phyloP scores from a whole-genome alignment of 2,888 invertebrate species.

The Perithous albicinctus region DNA sequence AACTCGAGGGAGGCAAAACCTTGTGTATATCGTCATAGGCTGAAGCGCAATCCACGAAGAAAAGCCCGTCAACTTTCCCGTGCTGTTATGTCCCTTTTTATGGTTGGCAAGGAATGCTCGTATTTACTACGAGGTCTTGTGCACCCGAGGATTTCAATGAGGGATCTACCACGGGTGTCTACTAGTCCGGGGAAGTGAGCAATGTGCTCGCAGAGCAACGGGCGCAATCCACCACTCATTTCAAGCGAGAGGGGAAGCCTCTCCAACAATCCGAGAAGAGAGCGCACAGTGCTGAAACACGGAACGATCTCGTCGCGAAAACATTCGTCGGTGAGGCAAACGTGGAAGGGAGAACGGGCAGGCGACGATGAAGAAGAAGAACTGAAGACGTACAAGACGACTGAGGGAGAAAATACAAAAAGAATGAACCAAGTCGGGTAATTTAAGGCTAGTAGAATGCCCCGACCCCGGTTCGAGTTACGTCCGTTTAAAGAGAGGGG shows the following conservation, averaged over 20 bases:
- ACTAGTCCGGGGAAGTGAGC: constrained; percentile 38
- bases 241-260: constrained; percentile 8
- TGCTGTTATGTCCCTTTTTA: constrained; percentile 70
- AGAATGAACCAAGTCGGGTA: constrained; percentile 58
- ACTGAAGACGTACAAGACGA: constrained; percentile 8
- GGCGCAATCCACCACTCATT: constrained; percentile 32
- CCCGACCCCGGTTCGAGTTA: constrained; percentile 64
- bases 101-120: constrained; percentile 68
- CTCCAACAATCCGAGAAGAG: constrained; percentile 29
- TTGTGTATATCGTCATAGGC: constrained; percentile 30
- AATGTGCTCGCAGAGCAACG: constrained; percentile 33
- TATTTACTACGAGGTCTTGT: constrained; percentile 60
- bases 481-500: constrained; percentile 56
- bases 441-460: constrained; percentile 66
- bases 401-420: constrained; percentile 17
- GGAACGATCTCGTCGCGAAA: constrained; percentile 63
- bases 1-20: constrained; percentile 32
- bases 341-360: not conserved
- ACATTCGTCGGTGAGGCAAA: constrained; percentile 53
- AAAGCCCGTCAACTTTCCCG: constrained; percentile 67
- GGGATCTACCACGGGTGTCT: constrained; percentile 33
- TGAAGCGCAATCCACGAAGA: constrained; percentile 52
- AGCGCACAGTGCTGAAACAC: constrained; percentile 26
- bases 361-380: constrained; percentile 31
- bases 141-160: constrained; percentile 60